Base-by-base conservation (phyloP, 2,797 vertebrate species). In the Botia kubotai region DNA sequence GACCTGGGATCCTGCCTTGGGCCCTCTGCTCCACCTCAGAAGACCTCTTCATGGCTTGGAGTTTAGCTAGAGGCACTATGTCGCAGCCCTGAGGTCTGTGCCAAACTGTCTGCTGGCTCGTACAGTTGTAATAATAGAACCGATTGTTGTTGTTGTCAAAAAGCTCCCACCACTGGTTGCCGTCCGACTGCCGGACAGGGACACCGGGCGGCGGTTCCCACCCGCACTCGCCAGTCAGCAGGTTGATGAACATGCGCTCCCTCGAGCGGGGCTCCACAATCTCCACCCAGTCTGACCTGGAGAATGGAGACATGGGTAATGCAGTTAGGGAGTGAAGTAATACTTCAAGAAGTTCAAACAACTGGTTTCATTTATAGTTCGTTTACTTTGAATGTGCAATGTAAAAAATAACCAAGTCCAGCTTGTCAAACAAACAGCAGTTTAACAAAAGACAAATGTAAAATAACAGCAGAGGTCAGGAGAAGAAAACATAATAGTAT, bases 101-200 rank as follows among this genome's bases (percentile, higher is more conserved):
- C 94, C 94, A 95, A 58, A 95, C 93, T 0, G 94, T 95, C 84
- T 94, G 93, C 82, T 6, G 89, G 0, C 88, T 94, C 80, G 89
- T 87, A 36, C 93, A 92, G 89, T 95, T 95, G 87, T 95, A 95
- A 87, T 95, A 95, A 87, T 95, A 95, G 90, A 95, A 95, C 19
- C 94, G 93, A 78, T 90, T 92, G 89, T 91, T 95, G 87, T 93
- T 92, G 77, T 90, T 87, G 89, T 95, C 94, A 0, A 94, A 95
- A 65, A 95, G 94, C 82, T 95, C 94, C 94, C 94, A 95, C 94
- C 94, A 95, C 81, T 95, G 94, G 89, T 90, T 92, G 82, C 93
- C 92, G 72, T 94, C 92, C 0, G 93, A 92, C 83, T 94, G 94
- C 16, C 94, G 92, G 21, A 95, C 92, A 21, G 80, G 82, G 72